Evolutionary conservation across 2,797 vertebrate species (phyloP).

Genomic region (Oceanodroma leucorhoa): DNA sequence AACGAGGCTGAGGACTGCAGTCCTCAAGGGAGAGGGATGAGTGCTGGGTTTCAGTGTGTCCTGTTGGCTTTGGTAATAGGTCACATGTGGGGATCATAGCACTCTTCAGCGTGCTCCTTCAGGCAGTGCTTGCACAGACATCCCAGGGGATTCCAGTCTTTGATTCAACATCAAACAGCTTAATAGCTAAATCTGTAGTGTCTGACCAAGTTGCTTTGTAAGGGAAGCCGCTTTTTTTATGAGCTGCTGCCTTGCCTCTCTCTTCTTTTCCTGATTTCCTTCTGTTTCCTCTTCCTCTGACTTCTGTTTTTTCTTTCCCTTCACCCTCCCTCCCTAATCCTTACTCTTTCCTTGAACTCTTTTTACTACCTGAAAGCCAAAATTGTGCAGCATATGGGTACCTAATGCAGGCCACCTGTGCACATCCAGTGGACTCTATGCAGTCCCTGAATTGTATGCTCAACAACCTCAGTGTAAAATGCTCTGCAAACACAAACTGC

Average conservation of each 20-base stretch:
- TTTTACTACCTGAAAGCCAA: not conserved
- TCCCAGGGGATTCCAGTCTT: not conserved
- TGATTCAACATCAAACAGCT: not conserved
- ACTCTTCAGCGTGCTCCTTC: not conserved
- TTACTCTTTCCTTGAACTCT: not conserved
- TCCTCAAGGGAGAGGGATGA: not conserved
- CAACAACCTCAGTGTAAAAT: not conserved
- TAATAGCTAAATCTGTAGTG: not conserved
- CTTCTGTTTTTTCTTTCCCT: not conserved
- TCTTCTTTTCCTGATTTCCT: not conserved
- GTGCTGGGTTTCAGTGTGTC: not conserved
- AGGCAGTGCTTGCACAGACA: not conserved
- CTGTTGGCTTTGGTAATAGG: not conserved
- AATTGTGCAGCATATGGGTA: not conserved
- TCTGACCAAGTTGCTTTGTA: not conserved
- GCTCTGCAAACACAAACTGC: not conserved
- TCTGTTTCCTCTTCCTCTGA: not conserved
- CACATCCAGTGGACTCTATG: not conserved
- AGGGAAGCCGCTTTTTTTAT: not conserved
- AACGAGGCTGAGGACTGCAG: not conserved
- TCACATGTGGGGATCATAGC: fast-evolving
- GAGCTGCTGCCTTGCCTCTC: not conserved
- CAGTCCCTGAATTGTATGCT: not conserved
- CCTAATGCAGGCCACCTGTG: not conserved
- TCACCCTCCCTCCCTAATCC: not conserved